Conservation (phyloP, 2,888 invertebrate species). For the Patella caerulea region DNA sequence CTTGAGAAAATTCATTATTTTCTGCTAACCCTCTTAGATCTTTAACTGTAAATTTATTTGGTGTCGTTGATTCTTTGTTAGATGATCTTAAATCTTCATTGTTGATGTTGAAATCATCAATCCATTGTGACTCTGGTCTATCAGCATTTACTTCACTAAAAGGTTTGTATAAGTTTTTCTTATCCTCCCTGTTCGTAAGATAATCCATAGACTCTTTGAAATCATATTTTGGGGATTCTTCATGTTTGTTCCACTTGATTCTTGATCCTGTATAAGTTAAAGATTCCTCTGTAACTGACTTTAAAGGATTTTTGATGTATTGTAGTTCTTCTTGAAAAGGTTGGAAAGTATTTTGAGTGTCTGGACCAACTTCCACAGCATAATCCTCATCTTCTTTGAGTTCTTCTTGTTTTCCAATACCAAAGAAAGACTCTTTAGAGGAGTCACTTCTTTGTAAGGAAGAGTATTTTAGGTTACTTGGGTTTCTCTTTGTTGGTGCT, state of each 20-base stretch:
- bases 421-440: slow-evolving; percentile 53
- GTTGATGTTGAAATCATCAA: neutral
- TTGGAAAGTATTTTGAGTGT: neutral
- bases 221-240: neutral
- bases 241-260: neutral
- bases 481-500: slow-evolving; percentile 44
- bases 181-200: neutral
- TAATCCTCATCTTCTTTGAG: neutral
- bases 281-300: neutral
- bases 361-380: neutral
- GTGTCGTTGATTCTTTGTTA: neutral
- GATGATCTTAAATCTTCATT: neutral
- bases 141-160: neutral
- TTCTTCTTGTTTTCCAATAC: slow-evolving; percentile 19
- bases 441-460: slow-evolving; percentile 46
- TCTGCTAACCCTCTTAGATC: slow-evolving; percentile 53
- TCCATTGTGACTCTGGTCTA: neutral
- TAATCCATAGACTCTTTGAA: neutral
- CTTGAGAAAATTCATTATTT: slow-evolving; percentile 57
- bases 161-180: neutral
- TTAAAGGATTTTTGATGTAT: neutral
- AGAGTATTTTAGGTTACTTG: slow-evolving; percentile 4
- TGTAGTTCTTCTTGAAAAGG: neutral
- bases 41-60: slow-evolving; percentile 46
- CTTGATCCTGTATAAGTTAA: slow-evolving; percentile 4